Base-by-base conservation (phyloP, 2,113 vertebrate species). In the Cyanistes caeruleus region DNA sequence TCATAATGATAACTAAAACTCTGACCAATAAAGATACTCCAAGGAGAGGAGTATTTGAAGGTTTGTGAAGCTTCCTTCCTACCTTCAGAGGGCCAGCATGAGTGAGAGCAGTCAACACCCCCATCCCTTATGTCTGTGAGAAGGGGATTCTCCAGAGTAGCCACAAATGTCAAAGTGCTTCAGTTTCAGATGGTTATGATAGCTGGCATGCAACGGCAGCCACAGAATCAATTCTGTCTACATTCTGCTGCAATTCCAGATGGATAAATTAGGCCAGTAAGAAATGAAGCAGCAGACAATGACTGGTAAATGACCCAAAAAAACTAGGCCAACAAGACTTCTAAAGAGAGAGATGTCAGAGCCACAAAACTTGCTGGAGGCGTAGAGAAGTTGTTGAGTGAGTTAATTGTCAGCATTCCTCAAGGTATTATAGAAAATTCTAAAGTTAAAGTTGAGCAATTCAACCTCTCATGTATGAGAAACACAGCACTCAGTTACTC, bases 281-380 rank as follows among this genome's bases (percentile, higher is more conserved):
- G 89, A 94, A 95, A 85, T 52, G 70, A 96, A 91, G 78, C 81
- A 77, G 89, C 78, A 90, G 80, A 81, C 72, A 91, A 53, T 93
- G 93, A 69, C 94, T 95, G 75, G 78, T 89, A 96, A 91, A 76
- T 94, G 91, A 95, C 94, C 93, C 74, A 73, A 82, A 91, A 80
- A 96, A 96, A 86, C 51, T 80, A 91, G 82, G 93, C 89, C 87
- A 90, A 76, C 53, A 68, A 69, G 43, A 87, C 70, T 93, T 94
- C 67, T 44, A 63, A 87, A 77, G 8, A 76, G 43, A 64, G 89
- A 56, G 16, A 63, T 67, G 33, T 88, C 74, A 74, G 60, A 96
- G 67, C 59, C 51, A 67, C 43, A 83, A 33, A 91, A 87, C 46
- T 85, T 85, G 89, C 93, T 83, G 46, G 78, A 80, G 90, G 91